These are phyloP conservation scores for Bubo bubo DNA, from an alignment of 2,113 vertebrate genomes.

Conservation along the genomic window DNA sequence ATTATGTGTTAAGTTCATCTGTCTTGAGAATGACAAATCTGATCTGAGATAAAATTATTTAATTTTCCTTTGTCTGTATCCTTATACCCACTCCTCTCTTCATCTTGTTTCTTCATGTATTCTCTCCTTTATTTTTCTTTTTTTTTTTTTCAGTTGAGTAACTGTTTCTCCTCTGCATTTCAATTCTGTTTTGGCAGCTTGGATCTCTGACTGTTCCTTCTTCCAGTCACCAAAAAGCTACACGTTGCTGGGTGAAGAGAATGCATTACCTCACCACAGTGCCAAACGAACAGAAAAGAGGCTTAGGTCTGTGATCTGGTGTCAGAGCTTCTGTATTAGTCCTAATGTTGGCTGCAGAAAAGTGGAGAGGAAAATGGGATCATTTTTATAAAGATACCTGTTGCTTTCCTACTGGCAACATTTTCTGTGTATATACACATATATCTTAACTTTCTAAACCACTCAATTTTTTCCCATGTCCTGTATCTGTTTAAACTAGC, in stretches of 20 bases:
- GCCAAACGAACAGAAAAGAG: background rate
- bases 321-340: background rate
- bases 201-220: background rate
- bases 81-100: background rate
- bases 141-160: background rate
- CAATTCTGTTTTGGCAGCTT: background rate
- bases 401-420: background rate
- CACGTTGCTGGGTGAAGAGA: background rate
- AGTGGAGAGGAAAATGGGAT: background rate
- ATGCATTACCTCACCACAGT: slow-evolving; percentile 3
- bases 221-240: background rate
- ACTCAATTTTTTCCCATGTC: rapidly evolving
- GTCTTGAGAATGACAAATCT: background rate
- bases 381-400: background rate
- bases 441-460: background rate
- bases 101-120: background rate
- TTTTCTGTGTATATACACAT: background rate
- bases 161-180: background rate
- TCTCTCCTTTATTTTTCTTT: background rate
- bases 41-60: background rate
- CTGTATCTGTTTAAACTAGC: background rate
- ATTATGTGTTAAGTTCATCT: background rate
- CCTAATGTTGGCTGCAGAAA: too few relatives aligned
- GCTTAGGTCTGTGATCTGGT: background rate
- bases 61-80: background rate